These are phyloP conservation scores for Odontomyia ornata DNA, from an alignment of 2,888 invertebrate genomes.

Conservation along the genomic window DNA sequence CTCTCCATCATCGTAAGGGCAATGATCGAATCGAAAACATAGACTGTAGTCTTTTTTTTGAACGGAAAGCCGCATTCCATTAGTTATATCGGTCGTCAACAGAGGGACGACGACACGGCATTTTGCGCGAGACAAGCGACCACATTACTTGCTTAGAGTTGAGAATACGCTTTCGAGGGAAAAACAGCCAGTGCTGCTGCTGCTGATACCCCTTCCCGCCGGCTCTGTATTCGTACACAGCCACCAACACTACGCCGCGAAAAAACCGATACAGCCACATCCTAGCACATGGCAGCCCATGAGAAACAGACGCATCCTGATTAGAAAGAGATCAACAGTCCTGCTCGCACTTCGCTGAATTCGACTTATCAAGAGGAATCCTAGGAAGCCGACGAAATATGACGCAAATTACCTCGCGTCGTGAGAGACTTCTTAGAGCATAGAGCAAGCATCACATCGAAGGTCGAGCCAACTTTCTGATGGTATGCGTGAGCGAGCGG, in stretches of 20 bases:
- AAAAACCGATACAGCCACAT: not conserved
- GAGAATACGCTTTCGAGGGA: not conserved
- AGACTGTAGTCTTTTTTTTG: slow-evolving; percentile 42
- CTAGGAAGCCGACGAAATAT: not conserved
- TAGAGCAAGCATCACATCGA: not conserved
- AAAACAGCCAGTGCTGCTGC: slow-evolving; percentile 13
- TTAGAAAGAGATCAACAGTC: not conserved
- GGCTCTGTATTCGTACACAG: not conserved
- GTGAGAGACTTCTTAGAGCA: too few relatives aligned
- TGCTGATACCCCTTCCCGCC: not conserved
- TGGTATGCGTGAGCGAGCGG: not conserved
- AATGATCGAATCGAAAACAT: slow-evolving; percentile 51
- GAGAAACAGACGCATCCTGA: not conserved
- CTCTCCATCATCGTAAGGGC: slow-evolving; percentile 46
- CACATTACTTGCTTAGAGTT: not conserved
- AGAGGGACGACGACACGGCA: slow-evolving; percentile 32
- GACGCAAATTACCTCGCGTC: slow-evolving; percentile 19
- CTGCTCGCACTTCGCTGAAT: not conserved
- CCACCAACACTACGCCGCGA: not conserved
- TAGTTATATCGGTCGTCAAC: slow-evolving; percentile 40
- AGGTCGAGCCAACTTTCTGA: not conserved
- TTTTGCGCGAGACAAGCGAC: slow-evolving; percentile 31
- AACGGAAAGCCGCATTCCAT: slow-evolving; percentile 45
- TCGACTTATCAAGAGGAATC: not conserved
- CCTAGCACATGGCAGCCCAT: not conserved